Evolutionary conservation across 2,797 vertebrate species (phyloP), one percentile per base, ranked within the genome.

Genomic region (Ciconia nigra): DNA sequence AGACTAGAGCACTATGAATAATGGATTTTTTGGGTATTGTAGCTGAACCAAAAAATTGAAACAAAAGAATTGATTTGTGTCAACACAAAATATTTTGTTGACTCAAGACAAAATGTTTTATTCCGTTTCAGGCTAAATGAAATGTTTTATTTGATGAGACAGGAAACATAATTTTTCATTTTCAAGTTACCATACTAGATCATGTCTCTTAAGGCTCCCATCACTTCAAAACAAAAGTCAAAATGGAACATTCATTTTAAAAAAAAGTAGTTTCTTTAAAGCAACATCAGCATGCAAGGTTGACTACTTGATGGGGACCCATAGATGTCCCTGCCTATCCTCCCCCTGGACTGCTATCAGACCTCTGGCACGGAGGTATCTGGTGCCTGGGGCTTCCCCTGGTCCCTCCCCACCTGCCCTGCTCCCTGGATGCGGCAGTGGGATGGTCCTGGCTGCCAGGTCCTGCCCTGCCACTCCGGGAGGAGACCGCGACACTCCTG

Each of bases 321-420:
- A 5, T 7, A 35, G 35, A 21, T 42, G 9, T 17, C 31, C 11
- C n/a, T 19, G 9, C 12, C 4, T 58, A 4, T n/a, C 8, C 5
- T 70, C 3, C 5, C 10, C 4, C 11, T 42, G 2, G 10, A 58
- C 12, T n/a, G 4, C 10, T 22, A n/a, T 13, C 25, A 47, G 31
- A 41, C 4, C 3, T 16, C 13, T 71, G 47, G 13, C 29, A 28
- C 4, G 2, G 12, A 4, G 3, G 1, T 88, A 2, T 14, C 11
- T 71, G 25, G 5, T 62, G 11, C 9, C 20, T 69, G 6, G 31
- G 19, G 10, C 18, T 35, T 15, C 12, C 15, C 9, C 10, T 41
- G 7, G 22, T 69, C 31, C 4, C 24, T 4, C 0, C 7, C 6
- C 5, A 17, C 6, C 19, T 58, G 16, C 16, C 10, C 17, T 84